phyloP scores from a whole-genome alignment of 1,140 invertebrate genomes.

The Heliconius himera region DNA sequence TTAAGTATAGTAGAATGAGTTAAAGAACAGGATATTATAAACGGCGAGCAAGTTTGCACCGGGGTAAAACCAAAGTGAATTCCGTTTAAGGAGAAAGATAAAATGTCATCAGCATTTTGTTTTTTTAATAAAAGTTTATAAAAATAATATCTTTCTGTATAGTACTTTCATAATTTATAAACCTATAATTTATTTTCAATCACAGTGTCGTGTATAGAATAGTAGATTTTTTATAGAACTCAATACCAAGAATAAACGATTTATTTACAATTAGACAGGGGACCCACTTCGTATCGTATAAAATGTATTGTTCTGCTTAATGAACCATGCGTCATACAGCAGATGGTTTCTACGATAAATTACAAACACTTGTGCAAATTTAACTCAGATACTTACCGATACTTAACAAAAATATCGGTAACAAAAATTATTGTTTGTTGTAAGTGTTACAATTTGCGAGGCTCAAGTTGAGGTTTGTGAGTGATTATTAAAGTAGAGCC shows the following conservation, averaged over 20 bases:
- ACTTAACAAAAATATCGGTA: not conserved
- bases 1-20: too few species aligned
- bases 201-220: not conserved
- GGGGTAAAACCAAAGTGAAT: not conserved
- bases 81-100: not conserved
- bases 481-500: too few species aligned
- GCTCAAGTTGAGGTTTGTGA: too few species aligned
- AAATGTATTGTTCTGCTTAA: conserved; percentile 35
- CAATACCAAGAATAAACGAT: conserved; percentile 4
- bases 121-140: not conserved
- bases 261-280: conserved; percentile 5
- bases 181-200: not conserved
- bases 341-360: conserved; percentile 29
- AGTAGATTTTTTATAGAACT: not conserved
- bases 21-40: not conserved
- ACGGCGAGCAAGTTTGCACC: not conserved
- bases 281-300: conserved; percentile 23
- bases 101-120: not conserved
- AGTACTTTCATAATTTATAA: not conserved
- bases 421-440: not conserved
- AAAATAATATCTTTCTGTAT: not conserved
- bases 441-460: not conserved
- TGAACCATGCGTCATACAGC: conserved; percentile 30
- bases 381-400: conserved; percentile 2
- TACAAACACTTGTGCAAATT: conserved; percentile 33